Percentiles rank a stretch among this genome's conserved stretches.
phyloP scores from a whole-genome alignment of 1,140 invertebrate species.

The Eupeodes corollae region DNA sequence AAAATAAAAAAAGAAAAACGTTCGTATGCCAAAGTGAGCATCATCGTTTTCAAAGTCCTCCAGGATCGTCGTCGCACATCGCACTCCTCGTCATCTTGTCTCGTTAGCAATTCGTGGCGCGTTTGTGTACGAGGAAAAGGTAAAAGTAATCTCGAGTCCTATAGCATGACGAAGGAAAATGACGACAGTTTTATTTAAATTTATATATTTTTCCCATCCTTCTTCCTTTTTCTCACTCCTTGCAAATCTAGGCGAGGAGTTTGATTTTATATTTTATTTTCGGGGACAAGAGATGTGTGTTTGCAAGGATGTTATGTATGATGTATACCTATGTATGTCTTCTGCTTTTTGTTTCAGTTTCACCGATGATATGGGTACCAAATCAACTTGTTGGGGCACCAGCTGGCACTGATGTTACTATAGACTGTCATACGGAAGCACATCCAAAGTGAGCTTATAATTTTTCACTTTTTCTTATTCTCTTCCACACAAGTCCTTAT shows the following conservation, averaged over 20 bases:
- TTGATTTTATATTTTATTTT: neutral
- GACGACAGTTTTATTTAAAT: too few species aligned
- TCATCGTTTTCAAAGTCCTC: too few species aligned
- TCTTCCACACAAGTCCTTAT: neutral
- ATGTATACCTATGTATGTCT: neutral
- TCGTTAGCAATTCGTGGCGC: too few species aligned
- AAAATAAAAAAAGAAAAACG: too few species aligned
- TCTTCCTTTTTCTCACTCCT: neutral
- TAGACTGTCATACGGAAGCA: conserved; percentile 89
- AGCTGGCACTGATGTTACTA: conserved; percentile 74
- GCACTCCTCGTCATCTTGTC: too few species aligned
- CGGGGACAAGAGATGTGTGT: neutral
- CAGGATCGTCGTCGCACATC: too few species aligned
- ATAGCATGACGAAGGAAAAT: too few species aligned
- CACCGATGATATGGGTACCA: conserved; percentile 80
- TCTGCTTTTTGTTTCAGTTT: conserved; percentile 47
- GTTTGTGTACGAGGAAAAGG: too few species aligned
- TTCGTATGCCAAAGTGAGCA: too few species aligned
- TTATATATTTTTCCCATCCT: too few species aligned
- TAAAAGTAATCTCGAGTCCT: too few species aligned
- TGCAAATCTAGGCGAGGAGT: neutral
- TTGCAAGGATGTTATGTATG: too few species aligned
- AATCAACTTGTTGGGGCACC: conserved; percentile 85
- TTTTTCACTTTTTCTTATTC: neutral
- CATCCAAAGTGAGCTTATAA: conserved; percentile 49